Percentiles rank a stretch among this genome's conserved stretches.
Evolutionary conservation across 1,140 invertebrate species (phyloP).

Genomic region (Carposina sasakii): DNA sequence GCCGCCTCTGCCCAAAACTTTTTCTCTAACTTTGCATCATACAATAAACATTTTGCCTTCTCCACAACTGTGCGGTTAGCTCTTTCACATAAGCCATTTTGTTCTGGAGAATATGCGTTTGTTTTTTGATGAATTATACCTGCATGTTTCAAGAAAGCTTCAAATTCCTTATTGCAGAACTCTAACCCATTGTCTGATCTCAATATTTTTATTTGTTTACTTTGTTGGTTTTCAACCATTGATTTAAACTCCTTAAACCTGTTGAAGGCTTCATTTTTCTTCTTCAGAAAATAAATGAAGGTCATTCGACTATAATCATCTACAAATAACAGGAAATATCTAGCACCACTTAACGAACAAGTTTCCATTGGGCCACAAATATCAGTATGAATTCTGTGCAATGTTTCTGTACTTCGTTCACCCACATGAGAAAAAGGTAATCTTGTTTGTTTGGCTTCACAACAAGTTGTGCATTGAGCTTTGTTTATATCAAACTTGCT

Average conservation of each 20-base stretch:
- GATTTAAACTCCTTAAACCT: conserved; percentile 34
- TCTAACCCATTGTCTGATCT: conserved; percentile 54
- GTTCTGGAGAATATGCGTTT: conserved; percentile 52
- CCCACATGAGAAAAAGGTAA: conserved; percentile 18
- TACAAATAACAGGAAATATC: conserved; percentile 42
- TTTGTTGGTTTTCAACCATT: conserved; percentile 34
- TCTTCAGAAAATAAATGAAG: conserved; percentile 31
- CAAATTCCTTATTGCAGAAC: conserved; percentile 33
- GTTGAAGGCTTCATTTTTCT: conserved; percentile 21
- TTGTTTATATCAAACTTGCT: conserved; percentile 11
- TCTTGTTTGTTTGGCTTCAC: conserved; percentile 19
- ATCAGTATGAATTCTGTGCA: conserved; percentile 39
- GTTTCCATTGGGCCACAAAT: conserved; percentile 41
- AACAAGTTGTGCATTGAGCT: conserved; percentile 8
- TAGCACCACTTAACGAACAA: conserved; percentile 26
- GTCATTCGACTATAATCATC: conserved; percentile 26
- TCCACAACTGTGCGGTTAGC: conserved; percentile 45
- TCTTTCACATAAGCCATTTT: conserved; percentile 57
- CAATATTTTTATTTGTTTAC: conserved; percentile 35
- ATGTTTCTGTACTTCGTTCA: conserved; percentile 13
- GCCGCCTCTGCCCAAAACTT: conserved; percentile 18
- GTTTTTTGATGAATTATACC: conserved; percentile 40
- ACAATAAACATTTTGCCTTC: conserved; percentile 35
- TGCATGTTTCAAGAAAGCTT: conserved; percentile 19
- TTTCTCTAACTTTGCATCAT: conserved; percentile 31